A percentile compares a stretch with the other conserved stretches of the same genome.
These are phyloP conservation scores for Tipula lateralis DNA, from an alignment of 2,888 invertebrate species.

Conservation along the genomic window DNA sequence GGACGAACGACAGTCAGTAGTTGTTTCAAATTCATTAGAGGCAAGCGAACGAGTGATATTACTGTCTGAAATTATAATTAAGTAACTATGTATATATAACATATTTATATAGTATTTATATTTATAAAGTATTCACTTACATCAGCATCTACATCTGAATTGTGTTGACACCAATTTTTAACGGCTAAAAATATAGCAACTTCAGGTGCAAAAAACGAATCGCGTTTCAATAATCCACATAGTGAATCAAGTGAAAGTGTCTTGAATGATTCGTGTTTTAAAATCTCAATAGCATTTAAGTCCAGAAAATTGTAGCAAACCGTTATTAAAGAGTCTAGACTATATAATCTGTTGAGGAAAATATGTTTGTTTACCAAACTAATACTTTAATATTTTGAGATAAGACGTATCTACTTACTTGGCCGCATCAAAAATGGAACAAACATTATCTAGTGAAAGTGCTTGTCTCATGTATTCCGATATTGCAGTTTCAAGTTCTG, in stretches of 20 bases:
- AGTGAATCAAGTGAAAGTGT: slow-evolving; percentile 70
- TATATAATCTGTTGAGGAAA: slow-evolving; percentile 58
- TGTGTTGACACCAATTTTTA: slow-evolving; percentile 77
- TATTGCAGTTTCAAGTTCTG: slow-evolving; percentile 83
- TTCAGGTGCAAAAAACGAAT: slow-evolving; percentile 95
- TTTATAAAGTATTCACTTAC: slow-evolving; percentile 36
- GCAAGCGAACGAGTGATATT: slow-evolving; percentile 68
- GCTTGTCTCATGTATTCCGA: slow-evolving; percentile 89
- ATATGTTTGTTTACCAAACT: neutral
- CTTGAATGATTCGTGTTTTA: slow-evolving; percentile 78
- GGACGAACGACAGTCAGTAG: slow-evolving; percentile 84
- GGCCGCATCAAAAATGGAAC: slow-evolving; percentile 91
- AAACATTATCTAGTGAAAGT: slow-evolving; percentile 83
- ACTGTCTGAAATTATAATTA: slow-evolving; percentile 50
- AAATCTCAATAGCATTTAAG: slow-evolving; percentile 76
- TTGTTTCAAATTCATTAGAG: slow-evolving; percentile 83
- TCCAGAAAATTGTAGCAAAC: slow-evolving; percentile 91
- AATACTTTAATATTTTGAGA: neutral
- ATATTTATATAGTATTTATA: neutral
- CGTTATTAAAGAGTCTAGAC: slow-evolving; percentile 60
- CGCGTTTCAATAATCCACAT: slow-evolving; percentile 77
- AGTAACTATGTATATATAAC: slow-evolving; percentile 28
- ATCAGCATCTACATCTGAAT: slow-evolving; percentile 55
- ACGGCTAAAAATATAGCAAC: slow-evolving; percentile 92
- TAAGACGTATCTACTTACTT: slow-evolving; percentile 46